A percentile compares a stretch with the other conserved stretches of the same genome.
Conservation (phyloP, 2,888 invertebrate genomes). For the Aphodius sticticus region DNA sequence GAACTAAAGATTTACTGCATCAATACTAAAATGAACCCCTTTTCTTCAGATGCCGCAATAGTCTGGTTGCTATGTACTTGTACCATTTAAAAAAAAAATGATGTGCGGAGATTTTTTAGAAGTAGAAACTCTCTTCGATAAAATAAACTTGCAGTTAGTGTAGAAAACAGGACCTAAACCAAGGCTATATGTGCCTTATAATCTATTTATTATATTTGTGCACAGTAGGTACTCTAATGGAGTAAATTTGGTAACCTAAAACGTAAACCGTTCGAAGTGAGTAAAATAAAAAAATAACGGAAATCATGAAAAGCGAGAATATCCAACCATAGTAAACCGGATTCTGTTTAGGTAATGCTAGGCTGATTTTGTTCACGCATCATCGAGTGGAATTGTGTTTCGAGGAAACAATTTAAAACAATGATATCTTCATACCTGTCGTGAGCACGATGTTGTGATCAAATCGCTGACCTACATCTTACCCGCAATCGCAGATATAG, state of each 20-base stretch:
- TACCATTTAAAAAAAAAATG: no score
- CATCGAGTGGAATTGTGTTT: slow-evolving; percentile 30
- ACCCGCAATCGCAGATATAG: no score
- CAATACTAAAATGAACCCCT: no score
- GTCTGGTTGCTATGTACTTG: no score
- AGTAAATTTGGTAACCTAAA: not conserved
- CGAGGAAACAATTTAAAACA: slow-evolving; percentile 34
- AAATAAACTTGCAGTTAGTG: no score
- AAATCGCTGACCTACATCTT: slow-evolving; percentile 8
- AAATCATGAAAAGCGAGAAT: not conserved
- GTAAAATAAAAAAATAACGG: not conserved
- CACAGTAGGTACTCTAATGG: not conserved
- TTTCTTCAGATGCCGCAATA: no score
- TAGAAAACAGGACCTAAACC: no score
- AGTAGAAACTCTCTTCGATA: no score
- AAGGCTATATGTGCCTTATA: no score
- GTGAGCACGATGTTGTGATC: slow-evolving; percentile 13
- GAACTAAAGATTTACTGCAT: not conserved
- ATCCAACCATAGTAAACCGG: not conserved
- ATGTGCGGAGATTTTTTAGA: no score
- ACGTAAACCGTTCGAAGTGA: not conserved
- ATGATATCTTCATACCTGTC: slow-evolving; percentile 34
- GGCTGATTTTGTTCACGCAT: slow-evolving; percentile 33
- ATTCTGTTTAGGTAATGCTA: not conserved
- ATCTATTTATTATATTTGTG: no score